Conservation (phyloP, 1,140 invertebrate species). For the Mycetomoellerius zeteki region DNA sequence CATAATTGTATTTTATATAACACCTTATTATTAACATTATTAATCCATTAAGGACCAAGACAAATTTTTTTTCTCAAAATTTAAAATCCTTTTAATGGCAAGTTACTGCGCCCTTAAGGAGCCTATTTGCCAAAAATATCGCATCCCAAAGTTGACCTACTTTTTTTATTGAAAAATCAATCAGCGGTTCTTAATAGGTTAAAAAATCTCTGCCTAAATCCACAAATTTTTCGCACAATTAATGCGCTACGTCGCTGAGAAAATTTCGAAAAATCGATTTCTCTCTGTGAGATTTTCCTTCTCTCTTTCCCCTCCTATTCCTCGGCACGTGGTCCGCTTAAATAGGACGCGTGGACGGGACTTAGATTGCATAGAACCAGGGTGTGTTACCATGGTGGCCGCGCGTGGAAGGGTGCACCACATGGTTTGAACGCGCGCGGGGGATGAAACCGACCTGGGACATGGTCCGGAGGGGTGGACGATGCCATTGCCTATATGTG, state of each 20-base stretch:
- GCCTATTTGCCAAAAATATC: no score
- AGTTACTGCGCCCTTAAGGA: no score
- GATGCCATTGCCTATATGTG: slow-evolving; percentile 34
- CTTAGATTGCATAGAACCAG: slow-evolving; percentile 76
- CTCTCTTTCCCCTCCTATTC: slow-evolving; percentile 13
- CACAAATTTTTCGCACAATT: not conserved
- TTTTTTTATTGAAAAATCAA: no score
- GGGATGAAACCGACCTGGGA: slow-evolving; percentile 63
- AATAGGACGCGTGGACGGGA: slow-evolving; percentile 63
- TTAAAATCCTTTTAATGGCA: no score
- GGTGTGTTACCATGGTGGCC: slow-evolving; percentile 66
- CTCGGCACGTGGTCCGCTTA: slow-evolving; percentile 66
- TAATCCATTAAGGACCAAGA: no score
- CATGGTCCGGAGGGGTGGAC: slow-evolving; percentile 52
- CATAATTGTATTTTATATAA: not conserved
- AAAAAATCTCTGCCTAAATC: not conserved
- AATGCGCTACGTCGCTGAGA: not conserved
- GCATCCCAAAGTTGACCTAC: no score
- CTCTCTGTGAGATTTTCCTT: slow-evolving; percentile 44
- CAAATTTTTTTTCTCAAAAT: no score
- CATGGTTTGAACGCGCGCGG: slow-evolving; percentile 55
- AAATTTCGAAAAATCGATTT: slow-evolving; percentile 44
- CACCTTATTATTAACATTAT: not conserved
- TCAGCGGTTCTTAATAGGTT: no score
- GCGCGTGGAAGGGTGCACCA: slow-evolving; percentile 59